Base-by-base conservation (phyloP, 2,888 invertebrate genomes). In the Parapristionchus giblindavisi region DNA sequence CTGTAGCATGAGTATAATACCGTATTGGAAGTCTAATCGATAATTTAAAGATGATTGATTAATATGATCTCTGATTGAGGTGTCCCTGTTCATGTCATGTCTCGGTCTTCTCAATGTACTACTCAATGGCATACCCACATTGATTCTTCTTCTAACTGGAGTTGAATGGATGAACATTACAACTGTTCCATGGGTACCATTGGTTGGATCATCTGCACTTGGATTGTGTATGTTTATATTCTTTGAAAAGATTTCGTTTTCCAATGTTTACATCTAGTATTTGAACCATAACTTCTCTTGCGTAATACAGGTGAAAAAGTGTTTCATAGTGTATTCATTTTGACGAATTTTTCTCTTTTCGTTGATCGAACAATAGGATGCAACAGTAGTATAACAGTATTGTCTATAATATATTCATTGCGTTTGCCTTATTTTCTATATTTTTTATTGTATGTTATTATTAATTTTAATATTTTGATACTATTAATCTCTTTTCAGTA, bases 81-180 rank as follows among this genome's bases (percentile, higher is more conserved):
- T 95, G 75, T 94, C 96, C 2, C 90, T 97, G 82, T 95, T 96
- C 90, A 95, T 96, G 90, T 93, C 95, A 0, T 92, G 94, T 40
- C 92, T 97, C 85, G 96, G 96, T 65, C 91, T 95, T 82, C 92
- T 95, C 88, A 95, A 95, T 89, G 93, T 94, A 27, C 91, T 93
- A 6, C 90, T 96, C 77, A 91, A 87, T 75, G 76, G 36, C 2
- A 43, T 65, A 8, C 63, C 63, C 29, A 43, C 63, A 21, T 66
- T 66, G 5, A 3, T 34, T 21, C 36, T 36, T 51, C 29, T 68
- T 3, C 11, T 34, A 1, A 38, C 38, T 36, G 94, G 94, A 75
- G 92, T 93, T 0, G 97, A 97, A 90, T 92, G 92, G 83, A 91
- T 96, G 84, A 92, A 92, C 71, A 93, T 94, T 91, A 92, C 93